Conservation (phyloP, 1,140 invertebrate genomes). For the Cataglyphis hispanica region DNA sequence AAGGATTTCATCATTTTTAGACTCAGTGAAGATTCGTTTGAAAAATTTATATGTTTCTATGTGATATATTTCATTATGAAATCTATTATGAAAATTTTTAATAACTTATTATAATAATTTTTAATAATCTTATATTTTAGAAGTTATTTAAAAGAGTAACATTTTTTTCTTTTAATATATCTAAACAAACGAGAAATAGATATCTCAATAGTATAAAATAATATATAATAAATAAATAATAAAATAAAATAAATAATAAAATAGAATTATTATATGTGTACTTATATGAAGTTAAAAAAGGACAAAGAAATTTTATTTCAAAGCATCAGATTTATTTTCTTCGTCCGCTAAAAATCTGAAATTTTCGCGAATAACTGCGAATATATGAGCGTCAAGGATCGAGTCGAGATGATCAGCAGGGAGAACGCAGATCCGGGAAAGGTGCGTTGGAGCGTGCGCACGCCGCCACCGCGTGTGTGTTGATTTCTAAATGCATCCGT, state of each 20-base stretch:
- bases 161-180: too few species aligned
- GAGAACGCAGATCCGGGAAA: conserved; percentile 11
- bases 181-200: neutral
- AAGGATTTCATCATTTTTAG: neutral
- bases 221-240: conserved; percentile 14
- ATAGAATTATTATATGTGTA: neutral
- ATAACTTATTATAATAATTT: neutral
- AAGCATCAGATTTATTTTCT: neutral
- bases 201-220: too few species aligned
- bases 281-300: neutral
- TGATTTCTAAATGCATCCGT: conserved; percentile 74
- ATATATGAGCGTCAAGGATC: conserved; percentile 9
- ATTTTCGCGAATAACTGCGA: neutral
- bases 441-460: conserved; percentile 30
- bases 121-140: neutral
- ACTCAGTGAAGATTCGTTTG: neutral
- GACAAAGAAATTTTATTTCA: neutral
- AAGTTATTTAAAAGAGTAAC: neutral
- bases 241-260: conserved; percentile 1
- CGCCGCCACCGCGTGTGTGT: conserved; percentile 32
- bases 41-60: conserved; percentile 5
- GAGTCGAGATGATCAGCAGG: conserved; percentile 12
- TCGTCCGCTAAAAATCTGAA: neutral
- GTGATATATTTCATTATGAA: conserved; percentile 8
- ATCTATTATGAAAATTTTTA: neutral